Evolutionary conservation across 2,888 invertebrate genomes (phyloP).

Genomic region (Synergus gifuensis): DNA sequence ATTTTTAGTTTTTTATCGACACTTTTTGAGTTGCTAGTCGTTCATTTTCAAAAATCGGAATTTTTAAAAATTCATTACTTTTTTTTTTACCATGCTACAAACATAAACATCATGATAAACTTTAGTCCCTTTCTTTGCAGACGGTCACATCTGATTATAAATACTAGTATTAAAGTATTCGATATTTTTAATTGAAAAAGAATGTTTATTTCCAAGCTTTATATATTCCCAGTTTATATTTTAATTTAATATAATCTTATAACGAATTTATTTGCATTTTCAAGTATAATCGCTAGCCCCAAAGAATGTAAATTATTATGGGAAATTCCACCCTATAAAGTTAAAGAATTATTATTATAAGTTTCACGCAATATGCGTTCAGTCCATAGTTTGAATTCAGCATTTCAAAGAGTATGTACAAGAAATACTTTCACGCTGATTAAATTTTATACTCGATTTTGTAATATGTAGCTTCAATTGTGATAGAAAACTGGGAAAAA

Average conservation of each 20-base stretch:
- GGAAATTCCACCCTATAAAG: not conserved
- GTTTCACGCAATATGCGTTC: not conserved
- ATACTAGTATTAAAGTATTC: not conserved
- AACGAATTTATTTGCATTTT: not conserved
- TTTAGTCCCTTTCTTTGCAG: too few relatives aligned
- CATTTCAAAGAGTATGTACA: not conserved
- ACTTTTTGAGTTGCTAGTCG: too few relatives aligned
- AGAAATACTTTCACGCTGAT: not conserved
- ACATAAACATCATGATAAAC: too few relatives aligned
- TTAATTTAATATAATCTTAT: constrained; percentile 1
- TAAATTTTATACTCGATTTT: not conserved
- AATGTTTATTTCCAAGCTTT: not conserved
- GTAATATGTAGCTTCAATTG: not conserved
- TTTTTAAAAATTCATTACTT: too few relatives aligned
- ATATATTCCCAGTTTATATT: not conserved
- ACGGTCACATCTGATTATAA: too few relatives aligned
- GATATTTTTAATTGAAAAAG: not conserved
- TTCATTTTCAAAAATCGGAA: too few relatives aligned
- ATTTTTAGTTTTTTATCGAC: too few relatives aligned
- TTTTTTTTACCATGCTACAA: too few relatives aligned
- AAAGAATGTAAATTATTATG: not conserved
- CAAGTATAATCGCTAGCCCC: not conserved
- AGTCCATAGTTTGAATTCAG: not conserved
- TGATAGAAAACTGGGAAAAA: constrained; percentile 41
- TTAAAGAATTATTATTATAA: not conserved